Conservation (phyloP, 92 coral and sea anemone genomes). For the Nematostella vectensis region DNA sequence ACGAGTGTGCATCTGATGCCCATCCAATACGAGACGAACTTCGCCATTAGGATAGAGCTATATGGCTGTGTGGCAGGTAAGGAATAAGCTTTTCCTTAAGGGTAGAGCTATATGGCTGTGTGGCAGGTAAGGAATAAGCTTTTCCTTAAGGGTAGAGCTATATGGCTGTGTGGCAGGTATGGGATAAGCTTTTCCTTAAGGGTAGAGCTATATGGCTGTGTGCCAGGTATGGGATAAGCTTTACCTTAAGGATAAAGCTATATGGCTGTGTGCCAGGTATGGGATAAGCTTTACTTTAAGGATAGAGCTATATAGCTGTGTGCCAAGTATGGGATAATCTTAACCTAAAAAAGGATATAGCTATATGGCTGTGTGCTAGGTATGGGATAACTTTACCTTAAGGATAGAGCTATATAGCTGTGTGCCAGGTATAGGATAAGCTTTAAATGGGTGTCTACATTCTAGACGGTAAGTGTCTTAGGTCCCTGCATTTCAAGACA, state of each 20-base stretch:
- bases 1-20: constrained; percentile 47
- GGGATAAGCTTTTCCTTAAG: constrained; percentile 57
- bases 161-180: constrained; percentile 74
- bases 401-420: neutral
- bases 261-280: neutral
- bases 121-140: constrained; percentile 54
- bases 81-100: constrained; percentile 57
- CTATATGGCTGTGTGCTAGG: neutral
- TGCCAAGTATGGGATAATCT: neutral
- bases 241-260: neutral
- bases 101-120: constrained; percentile 70
- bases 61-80: constrained; percentile 74
- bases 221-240: constrained; percentile 46
- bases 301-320: neutral
- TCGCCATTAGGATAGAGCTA: constrained; percentile 68
- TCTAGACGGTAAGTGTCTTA: too few species aligned
- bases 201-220: constrained; percentile 70
- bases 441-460: neutral
- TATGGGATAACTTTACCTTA: too few species aligned
- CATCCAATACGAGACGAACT: constrained; percentile 44
- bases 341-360: neutral
- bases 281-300: too few species aligned
- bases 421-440: neutral
- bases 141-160: constrained; percentile 66
- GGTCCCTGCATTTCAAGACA: too few species aligned